Base-by-base conservation (phyloP, 2,113 vertebrate species). In the Tyto alba region DNA sequence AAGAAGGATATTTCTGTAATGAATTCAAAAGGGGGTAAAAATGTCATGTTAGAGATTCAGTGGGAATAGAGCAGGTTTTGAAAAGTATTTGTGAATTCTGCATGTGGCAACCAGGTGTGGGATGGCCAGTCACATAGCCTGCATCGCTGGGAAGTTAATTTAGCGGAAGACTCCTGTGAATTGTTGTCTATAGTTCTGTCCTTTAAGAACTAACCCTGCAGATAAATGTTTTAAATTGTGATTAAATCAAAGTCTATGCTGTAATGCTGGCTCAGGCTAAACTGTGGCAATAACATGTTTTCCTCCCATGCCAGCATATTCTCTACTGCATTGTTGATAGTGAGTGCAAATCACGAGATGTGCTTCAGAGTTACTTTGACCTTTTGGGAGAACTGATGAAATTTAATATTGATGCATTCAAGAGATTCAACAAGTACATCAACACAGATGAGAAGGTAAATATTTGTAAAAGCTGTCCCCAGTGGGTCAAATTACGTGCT, bases 271-370 rank as follows among this genome's bases (percentile, higher is more conserved):
- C 50, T 71, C 68, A 36, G 12, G 12, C 38, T 47, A 12, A 73
- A 12, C 90, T 78, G 68, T 74, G 88, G 12, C 62, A 66, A 13
- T 96, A 78, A 95, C 48, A 0, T 84, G 72, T 93, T 56, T 45
- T 73, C 66, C 78, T 93, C 63, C 50, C 29, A 2, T 88, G 68
- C 30, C 97, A 99, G 99, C 99, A 99, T 98, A 99, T 99, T 96
- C 98, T 99, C n/a, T 99, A 99, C 98, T 99, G 99, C 98, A 99
- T 99, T 92, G 99, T 99, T 71, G 99, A 99, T 90, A 99, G 99
- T 7, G 99, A 99, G 91, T 99, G 99, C 97, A 99, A 99, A 52
- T 99, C 99, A 6, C 98, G 99, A 87, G 99, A 99, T 53, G 99
- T 99, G 83, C 98, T 99, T 12, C 99, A 99, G 98, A 99, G 99